Evolutionary conservation across 2,797 vertebrate species (phyloP), one percentile per base, ranked within the genome.

Genomic region (Lophura swinhoii): DNA sequence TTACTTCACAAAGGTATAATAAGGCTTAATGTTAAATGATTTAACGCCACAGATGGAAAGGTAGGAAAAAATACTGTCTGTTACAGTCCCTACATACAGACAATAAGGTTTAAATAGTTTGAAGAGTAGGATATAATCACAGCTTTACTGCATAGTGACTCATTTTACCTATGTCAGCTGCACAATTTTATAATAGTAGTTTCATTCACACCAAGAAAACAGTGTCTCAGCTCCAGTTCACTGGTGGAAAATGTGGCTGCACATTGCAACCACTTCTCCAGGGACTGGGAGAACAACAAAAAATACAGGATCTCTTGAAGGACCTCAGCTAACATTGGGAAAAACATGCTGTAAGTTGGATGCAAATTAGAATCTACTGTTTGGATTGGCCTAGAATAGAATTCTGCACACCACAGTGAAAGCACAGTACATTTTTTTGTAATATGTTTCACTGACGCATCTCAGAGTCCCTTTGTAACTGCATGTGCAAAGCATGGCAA

Each of bases 1-100:
- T 68, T 89, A 72, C 18, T 20, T 88, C 23, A 37, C 31, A 86
- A 70, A 88, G 1, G 9, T 49, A 62, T 55, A 74, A 77, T 58
- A 90, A 64, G 64, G 33, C 43, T 80, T 69, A 82, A 88, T 17
- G 49, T 60, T 79, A 88, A 94, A 87, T 75, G 46, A 89, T 87
- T 94, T 60, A 79, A 64, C 23, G 76, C 39, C 33, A 73, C 22
- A 79, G 33, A 88, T 48, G 11, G 43, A 88, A 90, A 91, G 3
- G 22, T 11, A 82, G 33, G 28, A 33, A 93, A 95, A 81, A 82
- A 39, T 20, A 39, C 14, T 48, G 8, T 56, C 60, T 84, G 6
- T 58, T 78, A 55, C 10, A 77, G 68, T 51, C 23, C 9, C 12
- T 83, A 74, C 26, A 51, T 15, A 91, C 3, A 88, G 39, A 81